phyloP scores from a whole-genome alignment of 2,888 invertebrate species.

The Clepsis dumicolana region DNA sequence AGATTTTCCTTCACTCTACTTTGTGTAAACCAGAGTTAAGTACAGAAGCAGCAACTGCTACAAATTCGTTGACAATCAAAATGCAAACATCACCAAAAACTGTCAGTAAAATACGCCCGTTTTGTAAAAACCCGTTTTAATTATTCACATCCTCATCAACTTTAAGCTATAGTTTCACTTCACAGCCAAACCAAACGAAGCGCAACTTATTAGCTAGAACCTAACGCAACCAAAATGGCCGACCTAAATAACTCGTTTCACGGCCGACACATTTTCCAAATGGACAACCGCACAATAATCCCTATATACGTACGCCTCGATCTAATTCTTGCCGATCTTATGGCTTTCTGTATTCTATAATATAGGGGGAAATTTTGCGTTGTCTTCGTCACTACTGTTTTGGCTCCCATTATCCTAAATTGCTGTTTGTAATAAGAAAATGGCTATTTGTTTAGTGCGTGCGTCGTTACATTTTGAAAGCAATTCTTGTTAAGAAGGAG shows the following conservation, averaged over 20 bases:
- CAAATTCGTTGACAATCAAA: too few species aligned
- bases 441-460: neutral
- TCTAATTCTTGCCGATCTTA: conserved; percentile 28
- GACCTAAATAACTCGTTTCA: neutral
- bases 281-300: conserved; percentile 26
- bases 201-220: conserved; percentile 9
- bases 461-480: neutral
- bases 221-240: conserved; percentile 18
- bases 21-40: too few species aligned
- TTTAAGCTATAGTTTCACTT: neutral
- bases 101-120: too few species aligned
- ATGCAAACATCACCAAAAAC: too few species aligned
- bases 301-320: conserved; percentile 4
- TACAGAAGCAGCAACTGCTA: too few species aligned
- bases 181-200: neutral
- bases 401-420: neutral
- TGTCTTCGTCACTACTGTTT: conserved; percentile 1
- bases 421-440: neutral
- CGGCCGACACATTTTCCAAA: conserved; percentile 35
- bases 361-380: neutral
- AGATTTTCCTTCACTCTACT: too few species aligned
- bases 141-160: too few species aligned
- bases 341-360: conserved; percentile 11
- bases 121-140: too few species aligned
- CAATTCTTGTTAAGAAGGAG: neutral